Conservation (phyloP, 2,797 vertebrate species). For the Rousettus madagascariensis region DNA sequence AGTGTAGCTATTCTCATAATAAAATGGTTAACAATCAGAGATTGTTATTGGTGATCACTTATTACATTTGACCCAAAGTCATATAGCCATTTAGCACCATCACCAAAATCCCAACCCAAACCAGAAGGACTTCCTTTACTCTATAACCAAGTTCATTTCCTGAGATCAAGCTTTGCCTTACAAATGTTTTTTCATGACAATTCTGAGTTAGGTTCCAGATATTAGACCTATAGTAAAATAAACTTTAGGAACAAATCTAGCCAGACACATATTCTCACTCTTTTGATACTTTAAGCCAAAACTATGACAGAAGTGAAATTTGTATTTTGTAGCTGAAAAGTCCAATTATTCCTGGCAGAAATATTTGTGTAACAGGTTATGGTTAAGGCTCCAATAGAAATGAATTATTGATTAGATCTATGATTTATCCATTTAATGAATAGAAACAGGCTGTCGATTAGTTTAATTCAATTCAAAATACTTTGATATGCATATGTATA, state of each 20-base stretch:
- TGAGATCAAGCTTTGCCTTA: not conserved
- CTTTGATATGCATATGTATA: not conserved
- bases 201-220: not conserved
- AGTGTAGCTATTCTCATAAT: not conserved
- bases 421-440: not conserved
- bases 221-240: not conserved
- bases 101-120: not conserved
- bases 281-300: not conserved
- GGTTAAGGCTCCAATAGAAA: not conserved
- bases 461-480: slow-evolving; percentile 15
- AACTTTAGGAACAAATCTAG: not conserved
- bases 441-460: not conserved
- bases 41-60: not conserved
- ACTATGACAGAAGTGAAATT: not conserved
- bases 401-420: not conserved
- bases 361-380: not conserved
- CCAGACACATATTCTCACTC: not conserved
- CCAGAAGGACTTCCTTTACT: not conserved
- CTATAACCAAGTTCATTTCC: not conserved
- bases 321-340: not conserved
- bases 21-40: not conserved
- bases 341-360: not conserved
- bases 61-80: not conserved
- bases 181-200: not conserved
- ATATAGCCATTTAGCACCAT: not conserved